These are phyloP conservation scores for Brachystomella parvula DNA, from an alignment of 1,140 invertebrate species.

Conservation along the genomic window DNA sequence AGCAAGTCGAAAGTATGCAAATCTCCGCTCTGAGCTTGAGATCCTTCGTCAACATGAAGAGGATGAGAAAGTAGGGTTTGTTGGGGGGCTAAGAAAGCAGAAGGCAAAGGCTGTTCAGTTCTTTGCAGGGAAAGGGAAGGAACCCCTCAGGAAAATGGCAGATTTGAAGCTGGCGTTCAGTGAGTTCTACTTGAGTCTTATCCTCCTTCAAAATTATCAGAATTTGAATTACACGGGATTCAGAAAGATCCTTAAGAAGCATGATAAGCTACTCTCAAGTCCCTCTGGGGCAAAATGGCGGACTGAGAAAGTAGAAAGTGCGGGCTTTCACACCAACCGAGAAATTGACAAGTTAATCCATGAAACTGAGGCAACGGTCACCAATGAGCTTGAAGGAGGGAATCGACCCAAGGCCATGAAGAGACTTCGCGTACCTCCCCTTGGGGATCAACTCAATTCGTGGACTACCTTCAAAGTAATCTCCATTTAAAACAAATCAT, in stretches of 20 bases:
- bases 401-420: slow-evolving; percentile 48
- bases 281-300: slow-evolving; percentile 78
- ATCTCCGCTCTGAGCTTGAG: slow-evolving; percentile 77
- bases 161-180: slow-evolving; percentile 96
- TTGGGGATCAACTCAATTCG: slow-evolving; percentile 90
- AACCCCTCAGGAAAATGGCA: slow-evolving; percentile 69
- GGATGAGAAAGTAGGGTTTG: slow-evolving; percentile 38
- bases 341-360: slow-evolving; percentile 92
- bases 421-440: slow-evolving; percentile 81
- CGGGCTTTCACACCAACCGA: slow-evolving; percentile 93
- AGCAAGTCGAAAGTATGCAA: slow-evolving; percentile 88
- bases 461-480: slow-evolving; percentile 76
- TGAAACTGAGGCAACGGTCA: slow-evolving; percentile 87
- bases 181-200: slow-evolving; percentile 95
- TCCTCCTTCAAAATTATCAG: slow-evolving; percentile 81
- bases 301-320: slow-evolving; percentile 80
- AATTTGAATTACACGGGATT: slow-evolving; percentile 98
- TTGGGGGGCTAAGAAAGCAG: background rate
- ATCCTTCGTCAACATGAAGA: slow-evolving; percentile 57
- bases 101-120: slow-evolving; percentile 17
- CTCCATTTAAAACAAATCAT: too few relatives aligned
- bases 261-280: slow-evolving; percentile 75
- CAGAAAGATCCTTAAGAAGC: slow-evolving; percentile 99
- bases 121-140: slow-evolving; percentile 22
- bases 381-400: slow-evolving; percentile 84